Base-by-base conservation (phyloP, 1,140 invertebrate genomes). In the Ooceraea biroi region DNA sequence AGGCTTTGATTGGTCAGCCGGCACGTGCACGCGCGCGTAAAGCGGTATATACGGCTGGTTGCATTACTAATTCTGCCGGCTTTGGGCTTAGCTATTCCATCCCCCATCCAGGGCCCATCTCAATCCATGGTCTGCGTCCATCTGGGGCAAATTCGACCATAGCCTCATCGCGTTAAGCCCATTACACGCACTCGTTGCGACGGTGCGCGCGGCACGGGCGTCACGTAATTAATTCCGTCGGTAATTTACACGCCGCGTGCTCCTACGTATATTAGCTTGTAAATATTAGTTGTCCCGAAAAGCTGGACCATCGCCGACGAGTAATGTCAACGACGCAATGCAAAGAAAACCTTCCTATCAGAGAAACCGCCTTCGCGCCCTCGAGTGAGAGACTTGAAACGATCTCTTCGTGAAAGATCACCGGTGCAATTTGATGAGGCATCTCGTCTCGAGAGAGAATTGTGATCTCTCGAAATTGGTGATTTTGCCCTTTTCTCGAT, bases 1-100 rank as follows among this genome's bases (percentile, higher is more conserved):
- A 73, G 74, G 58, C 82, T 89, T 89, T 88, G 87, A 89, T 89
- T 89, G 88, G 88, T 88, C 87, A 88, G 74, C 74, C 74, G 84
- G 48, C 82, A 88, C 69, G 87, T 88, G 84, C 69, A 86, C 66
- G 72, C 63, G 88, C 72, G 80, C 72, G 73, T 74, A 84, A 69
- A 73, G 41, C 68, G 68, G 58, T 48, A 57, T 69, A 73, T 69
- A 77, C 58, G 57, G 82, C 84, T 76, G 69, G 63, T 86, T 74
- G 87, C 87, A 89, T 88, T 72, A 71, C 87, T 89, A 89, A 89
- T 89, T 88, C 73, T 65, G 84, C 84, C 73, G 46, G 86, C 86
- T 84, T 83, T 82, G 41, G 68, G 77, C 65, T 72, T 83, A 86
- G 57, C 84, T 80, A 86, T 69, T 78, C 71, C 68, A 69, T 61